These are phyloP conservation scores for Drosophila sucinea DNA, from an alignment of 1,140 invertebrate species.

Conservation along the genomic window DNA sequence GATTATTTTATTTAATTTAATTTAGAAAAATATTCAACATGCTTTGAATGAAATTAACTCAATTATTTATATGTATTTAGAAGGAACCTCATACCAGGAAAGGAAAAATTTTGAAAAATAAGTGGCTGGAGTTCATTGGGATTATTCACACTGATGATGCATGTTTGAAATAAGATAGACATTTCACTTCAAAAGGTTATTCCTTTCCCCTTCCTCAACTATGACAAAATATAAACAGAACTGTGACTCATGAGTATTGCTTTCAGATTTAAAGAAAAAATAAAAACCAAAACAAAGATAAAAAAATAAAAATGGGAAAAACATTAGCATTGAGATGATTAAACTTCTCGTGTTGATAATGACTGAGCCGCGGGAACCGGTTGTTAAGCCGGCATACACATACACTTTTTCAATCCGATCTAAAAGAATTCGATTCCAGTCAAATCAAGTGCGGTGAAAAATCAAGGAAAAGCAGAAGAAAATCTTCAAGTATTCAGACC, in stretches of 20 bases:
- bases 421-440: not conserved
- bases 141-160: too few relatives aligned
- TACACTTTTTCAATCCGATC: not conserved
- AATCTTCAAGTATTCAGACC: not conserved
- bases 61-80: too few relatives aligned
- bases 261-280: not conserved
- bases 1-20: too few relatives aligned
- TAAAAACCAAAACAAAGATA: not conserved
- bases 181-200: not conserved
- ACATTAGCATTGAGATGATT: not conserved
- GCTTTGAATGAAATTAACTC: too few relatives aligned
- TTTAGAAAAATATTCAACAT: too few relatives aligned
- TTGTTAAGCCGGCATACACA: not conserved
- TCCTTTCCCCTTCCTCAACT: not conserved
- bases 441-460: slow-evolving; percentile 14
- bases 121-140: too few relatives aligned
- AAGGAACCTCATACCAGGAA: too few relatives aligned
- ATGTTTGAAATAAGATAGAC: too few relatives aligned
- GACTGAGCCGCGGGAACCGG: not conserved
- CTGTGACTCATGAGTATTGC: not conserved
- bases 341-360: slow-evolving; percentile 9
- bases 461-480: slow-evolving; percentile 1
- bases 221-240: not conserved
- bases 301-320: not conserved
- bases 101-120: too few relatives aligned